These are phyloP conservation scores for Heterotilapia buettikoferi DNA, from an alignment of 2,113 vertebrate genomes.

Conservation along the genomic window DNA sequence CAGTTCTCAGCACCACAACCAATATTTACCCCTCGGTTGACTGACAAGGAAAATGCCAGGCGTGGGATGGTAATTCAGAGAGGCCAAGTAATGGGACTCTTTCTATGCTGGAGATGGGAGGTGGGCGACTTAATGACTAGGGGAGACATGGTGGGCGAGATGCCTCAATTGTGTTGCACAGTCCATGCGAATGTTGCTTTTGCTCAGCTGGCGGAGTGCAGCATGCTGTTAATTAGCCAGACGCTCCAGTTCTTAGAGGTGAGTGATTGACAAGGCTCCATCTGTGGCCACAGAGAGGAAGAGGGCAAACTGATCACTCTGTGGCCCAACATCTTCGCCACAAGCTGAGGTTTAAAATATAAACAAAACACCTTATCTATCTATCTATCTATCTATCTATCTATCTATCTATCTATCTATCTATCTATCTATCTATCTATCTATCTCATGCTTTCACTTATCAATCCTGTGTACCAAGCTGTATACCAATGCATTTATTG, in stretches of 20 bases:
- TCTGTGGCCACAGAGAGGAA: slow-evolving; percentile 21
- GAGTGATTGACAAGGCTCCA: slow-evolving; percentile 49
- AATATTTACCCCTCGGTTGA: slow-evolving; percentile 58
- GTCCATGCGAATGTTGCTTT: neutral
- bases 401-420: slow-evolving; percentile 35
- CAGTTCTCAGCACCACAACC: slow-evolving; percentile 32
- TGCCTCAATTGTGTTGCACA: slow-evolving; percentile 39
- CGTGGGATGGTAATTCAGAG: slow-evolving; percentile 54
- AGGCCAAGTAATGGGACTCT: slow-evolving; percentile 49
- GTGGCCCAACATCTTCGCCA: neutral
- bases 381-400: slow-evolving; percentile 15
- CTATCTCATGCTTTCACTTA: neutral
- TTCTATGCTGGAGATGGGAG: slow-evolving; percentile 44
- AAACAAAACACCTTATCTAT: neutral
- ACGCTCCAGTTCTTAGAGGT: slow-evolving; percentile 4
- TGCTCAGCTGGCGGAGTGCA: slow-evolving; percentile 13
- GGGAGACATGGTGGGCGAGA: slow-evolving; percentile 36
- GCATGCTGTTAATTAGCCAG: slow-evolving; percentile 42
- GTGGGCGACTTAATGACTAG: slow-evolving; percentile 66
- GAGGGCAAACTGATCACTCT: slow-evolving; percentile 3
- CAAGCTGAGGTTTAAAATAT: neutral
- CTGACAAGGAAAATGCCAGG: slow-evolving; percentile 56
- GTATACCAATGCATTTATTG: slow-evolving; percentile 39
- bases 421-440: slow-evolving; percentile 18
- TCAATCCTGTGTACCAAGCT: neutral